Conservation (phyloP, 2,888 invertebrate genomes). For the Sycophila texana region DNA sequence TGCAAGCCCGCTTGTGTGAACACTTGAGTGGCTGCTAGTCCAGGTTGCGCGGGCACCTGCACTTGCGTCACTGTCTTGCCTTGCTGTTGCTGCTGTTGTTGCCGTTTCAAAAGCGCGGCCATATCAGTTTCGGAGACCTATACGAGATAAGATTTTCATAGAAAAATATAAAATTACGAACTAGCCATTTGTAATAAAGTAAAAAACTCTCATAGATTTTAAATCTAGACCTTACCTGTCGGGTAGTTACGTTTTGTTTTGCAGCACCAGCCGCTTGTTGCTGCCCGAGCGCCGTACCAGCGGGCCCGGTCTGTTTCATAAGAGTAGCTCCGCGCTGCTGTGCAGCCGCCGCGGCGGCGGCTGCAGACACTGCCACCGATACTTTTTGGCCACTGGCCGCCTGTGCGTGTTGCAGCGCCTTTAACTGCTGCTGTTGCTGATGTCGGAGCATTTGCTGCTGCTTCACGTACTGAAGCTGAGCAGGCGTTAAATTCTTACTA, state of each 20-base stretch:
- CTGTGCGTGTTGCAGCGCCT: constrained; percentile 69
- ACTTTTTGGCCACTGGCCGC: constrained; percentile 71
- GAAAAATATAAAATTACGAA: too few relatives aligned
- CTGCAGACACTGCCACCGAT: constrained; percentile 72
- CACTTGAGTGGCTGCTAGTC: constrained; percentile 77
- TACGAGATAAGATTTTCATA: constrained; percentile 48
- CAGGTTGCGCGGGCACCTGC: constrained; percentile 69
- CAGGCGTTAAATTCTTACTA: constrained; percentile 77
- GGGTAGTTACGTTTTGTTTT: constrained; percentile 48
- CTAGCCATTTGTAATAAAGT: too few relatives aligned
- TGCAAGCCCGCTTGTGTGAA: constrained; percentile 79
- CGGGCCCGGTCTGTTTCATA: constrained; percentile 65
- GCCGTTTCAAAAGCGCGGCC: constrained; percentile 79
- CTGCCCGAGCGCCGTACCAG: constrained; percentile 57
- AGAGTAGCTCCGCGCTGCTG: constrained; percentile 68
- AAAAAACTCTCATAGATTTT: too few relatives aligned
- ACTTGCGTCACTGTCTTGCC: constrained; percentile 74
- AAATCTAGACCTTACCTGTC: constrained; percentile 40
- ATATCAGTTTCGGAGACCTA: constrained; percentile 79
- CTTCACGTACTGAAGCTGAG: constrained; percentile 81
- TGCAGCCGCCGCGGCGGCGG: constrained; percentile 64
- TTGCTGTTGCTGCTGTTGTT: constrained; percentile 73
- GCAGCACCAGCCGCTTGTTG: constrained; percentile 31
- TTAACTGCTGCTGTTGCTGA: constrained; percentile 71
- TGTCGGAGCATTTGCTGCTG: constrained; percentile 78